Percentiles rank a stretch among this genome's conserved stretches.
Evolutionary conservation across 2,888 invertebrate species (phyloP).

Genomic region (Antheraea yamamai): DNA sequence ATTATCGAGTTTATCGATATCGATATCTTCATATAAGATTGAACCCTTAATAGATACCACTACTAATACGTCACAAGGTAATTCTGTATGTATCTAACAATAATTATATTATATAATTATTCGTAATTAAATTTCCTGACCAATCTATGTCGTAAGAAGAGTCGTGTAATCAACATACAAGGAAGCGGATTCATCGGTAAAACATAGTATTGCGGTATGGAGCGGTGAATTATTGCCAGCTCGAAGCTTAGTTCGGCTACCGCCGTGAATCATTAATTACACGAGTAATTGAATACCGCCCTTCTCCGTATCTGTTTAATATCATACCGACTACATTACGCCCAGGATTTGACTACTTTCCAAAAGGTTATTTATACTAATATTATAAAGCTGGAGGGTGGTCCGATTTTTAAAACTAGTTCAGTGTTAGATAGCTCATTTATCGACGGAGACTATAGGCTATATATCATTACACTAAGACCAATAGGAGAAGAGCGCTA

Average conservation of each 20-base stretch:
- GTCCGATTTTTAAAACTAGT: too few relatives aligned
- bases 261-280: slow-evolving; percentile 7
- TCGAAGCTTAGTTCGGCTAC: background rate
- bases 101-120: background rate
- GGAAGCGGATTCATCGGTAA: background rate
- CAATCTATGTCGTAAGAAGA: background rate
- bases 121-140: background rate
- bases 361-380: background rate
- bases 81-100: background rate
- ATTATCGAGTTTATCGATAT: too few relatives aligned
- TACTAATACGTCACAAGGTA: too few relatives aligned
- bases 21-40: too few relatives aligned
- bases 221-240: background rate
- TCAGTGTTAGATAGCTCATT: too few relatives aligned
- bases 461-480: too few relatives aligned
- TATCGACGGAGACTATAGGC: too few relatives aligned
- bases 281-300: background rate
- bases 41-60: too few relatives aligned
- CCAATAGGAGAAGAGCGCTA: too few relatives aligned
- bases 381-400: too few relatives aligned
- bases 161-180: background rate
- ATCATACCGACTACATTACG: background rate
- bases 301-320: background rate
- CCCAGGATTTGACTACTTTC: background rate
- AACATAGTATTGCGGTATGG: slow-evolving; percentile 4